phyloP scores from a whole-genome alignment of 2,888 invertebrate species.

The Orchesellides sinensis region DNA sequence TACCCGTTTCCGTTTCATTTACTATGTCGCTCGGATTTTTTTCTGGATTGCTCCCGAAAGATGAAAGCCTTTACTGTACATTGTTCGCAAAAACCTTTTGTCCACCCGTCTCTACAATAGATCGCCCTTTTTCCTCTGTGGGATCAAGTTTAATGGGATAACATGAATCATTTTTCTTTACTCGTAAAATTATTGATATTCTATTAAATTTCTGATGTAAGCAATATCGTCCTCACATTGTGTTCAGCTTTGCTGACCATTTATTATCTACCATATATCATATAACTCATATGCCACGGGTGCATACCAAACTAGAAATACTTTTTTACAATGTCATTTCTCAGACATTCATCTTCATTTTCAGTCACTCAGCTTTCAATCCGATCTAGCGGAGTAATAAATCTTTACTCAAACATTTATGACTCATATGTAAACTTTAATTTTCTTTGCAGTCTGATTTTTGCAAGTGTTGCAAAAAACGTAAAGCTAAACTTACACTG shows the following conservation, averaged over 20 bases:
- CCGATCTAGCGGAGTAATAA: neutral
- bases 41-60: neutral
- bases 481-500: too few species aligned
- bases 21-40: too few species aligned
- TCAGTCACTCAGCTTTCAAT: neutral
- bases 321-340: too few species aligned
- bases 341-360: constrained; percentile 13
- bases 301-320: too few species aligned
- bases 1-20: neutral
- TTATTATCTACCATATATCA: too few species aligned
- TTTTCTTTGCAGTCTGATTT: too few species aligned
- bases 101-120: neutral
- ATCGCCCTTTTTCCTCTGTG: constrained; percentile 12
- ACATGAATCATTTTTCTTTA: constrained; percentile 30
- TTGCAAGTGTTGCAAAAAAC: too few species aligned
- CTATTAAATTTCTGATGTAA: constrained; percentile 8
- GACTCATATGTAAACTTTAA: too few species aligned
- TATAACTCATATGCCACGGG: too few species aligned
- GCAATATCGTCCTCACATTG: too few species aligned
- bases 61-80: neutral
- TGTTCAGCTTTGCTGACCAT: too few species aligned
- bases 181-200: neutral
- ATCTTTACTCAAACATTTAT: too few species aligned
- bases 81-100: constrained; percentile 1
- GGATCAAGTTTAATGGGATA: constrained; percentile 24